phyloP scores from a whole-genome alignment of 2,888 invertebrate genomes.

The Darwinula stevensoni region DNA sequence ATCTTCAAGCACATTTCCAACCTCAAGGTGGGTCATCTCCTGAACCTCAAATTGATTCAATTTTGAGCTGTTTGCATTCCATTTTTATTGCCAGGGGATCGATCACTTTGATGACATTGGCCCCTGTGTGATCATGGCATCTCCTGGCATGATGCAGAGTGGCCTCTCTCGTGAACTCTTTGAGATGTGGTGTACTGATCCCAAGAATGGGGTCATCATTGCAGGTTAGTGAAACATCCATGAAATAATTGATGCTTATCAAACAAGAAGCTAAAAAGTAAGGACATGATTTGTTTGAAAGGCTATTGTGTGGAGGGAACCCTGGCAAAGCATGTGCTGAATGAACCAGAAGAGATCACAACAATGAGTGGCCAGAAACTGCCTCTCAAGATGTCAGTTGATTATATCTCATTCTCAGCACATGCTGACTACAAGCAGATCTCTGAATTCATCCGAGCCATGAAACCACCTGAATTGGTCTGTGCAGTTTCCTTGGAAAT shows the following conservation, averaged over 20 bases:
- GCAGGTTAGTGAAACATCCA: constrained; percentile 35
- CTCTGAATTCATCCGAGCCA: constrained; percentile 71
- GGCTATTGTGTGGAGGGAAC: constrained; percentile 71
- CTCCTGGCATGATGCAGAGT: constrained; percentile 99
- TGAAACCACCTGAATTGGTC: constrained; percentile 86
- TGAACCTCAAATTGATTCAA: background rate
- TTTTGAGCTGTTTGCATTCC: constrained; percentile 3
- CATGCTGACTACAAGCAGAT: constrained; percentile 97
- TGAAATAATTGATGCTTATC: background rate
- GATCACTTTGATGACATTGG: constrained; percentile 99
- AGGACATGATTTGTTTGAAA: constrained; percentile 12
- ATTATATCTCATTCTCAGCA: constrained; percentile 97
- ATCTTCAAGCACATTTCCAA: constrained; percentile 92
- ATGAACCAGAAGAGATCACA: constrained; percentile 90
- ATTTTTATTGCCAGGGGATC: constrained; percentile 34
- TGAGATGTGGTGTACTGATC: constrained; percentile 95
- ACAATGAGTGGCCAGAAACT: constrained; percentile 85
- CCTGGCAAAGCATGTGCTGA: constrained; percentile 63
- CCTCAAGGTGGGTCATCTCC: constrained; percentile 28
- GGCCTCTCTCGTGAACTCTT: constrained; percentile 88
- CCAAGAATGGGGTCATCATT: constrained; percentile 92
- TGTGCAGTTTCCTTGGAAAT: constrained; percentile 12
- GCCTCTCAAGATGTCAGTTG: constrained; percentile 85
- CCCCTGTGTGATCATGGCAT: constrained; percentile 97
- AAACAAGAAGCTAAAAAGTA: constrained; percentile 3